phyloP scores from a whole-genome alignment of 1,140 invertebrate species.

The Dysdera silvatica region DNA sequence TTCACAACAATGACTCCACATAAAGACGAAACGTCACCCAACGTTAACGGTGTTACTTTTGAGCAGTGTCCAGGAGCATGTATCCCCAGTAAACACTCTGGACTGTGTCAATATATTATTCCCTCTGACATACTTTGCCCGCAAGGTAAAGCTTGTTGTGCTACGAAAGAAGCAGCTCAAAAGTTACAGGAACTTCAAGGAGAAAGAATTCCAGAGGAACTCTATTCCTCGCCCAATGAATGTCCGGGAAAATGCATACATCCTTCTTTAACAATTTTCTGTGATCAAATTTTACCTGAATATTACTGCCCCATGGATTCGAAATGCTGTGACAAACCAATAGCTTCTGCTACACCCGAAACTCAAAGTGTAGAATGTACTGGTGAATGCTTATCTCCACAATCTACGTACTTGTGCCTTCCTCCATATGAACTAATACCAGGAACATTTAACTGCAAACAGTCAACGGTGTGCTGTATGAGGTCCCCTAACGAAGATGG shows the following conservation, averaged over 20 bases:
- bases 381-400: neutral
- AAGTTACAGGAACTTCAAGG: neutral
- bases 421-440: constrained; percentile 11
- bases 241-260: constrained; percentile 11
- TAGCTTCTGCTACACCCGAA: no score
- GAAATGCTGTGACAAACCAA: neutral
- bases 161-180: neutral
- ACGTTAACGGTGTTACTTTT: no score
- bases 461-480: constrained; percentile 7
- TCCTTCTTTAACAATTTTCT: neutral
- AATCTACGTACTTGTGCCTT: neutral
- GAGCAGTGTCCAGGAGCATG: constrained; percentile 5
- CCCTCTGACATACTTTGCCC: neutral
- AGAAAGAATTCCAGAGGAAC: neutral
- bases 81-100: neutral
- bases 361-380: neutral
- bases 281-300: neutral
- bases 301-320: constrained; percentile 2
- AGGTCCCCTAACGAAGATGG: no score
- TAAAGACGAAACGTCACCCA: neutral
- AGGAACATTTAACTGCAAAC: neutral
- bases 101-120: neutral
- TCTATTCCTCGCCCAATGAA: neutral
- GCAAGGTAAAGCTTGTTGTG: neutral
- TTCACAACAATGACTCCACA: neutral